A percentile compares a stretch with the other conserved stretches of the same genome.
These are phyloP conservation scores for Apotomis turbidana DNA, from an alignment of 2,888 invertebrate species.

Conservation along the genomic window DNA sequence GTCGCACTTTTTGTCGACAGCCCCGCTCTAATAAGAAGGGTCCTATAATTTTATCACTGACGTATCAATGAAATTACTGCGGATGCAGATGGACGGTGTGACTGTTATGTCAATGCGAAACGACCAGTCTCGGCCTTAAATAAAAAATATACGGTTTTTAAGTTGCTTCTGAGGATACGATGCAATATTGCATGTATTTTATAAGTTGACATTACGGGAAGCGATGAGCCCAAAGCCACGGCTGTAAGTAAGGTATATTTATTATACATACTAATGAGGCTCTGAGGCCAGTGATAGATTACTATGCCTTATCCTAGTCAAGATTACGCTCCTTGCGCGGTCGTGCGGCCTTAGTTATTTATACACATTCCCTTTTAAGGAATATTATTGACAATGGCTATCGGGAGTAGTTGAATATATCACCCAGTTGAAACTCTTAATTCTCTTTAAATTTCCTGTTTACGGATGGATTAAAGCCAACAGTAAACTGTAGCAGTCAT, in stretches of 20 bases:
- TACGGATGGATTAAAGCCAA: no score
- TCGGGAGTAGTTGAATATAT: not conserved
- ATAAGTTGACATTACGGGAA: constrained; percentile 3
- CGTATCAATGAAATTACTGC: not conserved
- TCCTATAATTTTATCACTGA: not conserved
- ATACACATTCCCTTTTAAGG: not conserved
- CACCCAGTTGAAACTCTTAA: no score
- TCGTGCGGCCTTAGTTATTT: constrained; percentile 4
- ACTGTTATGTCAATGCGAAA: no score
- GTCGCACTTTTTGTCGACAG: no score
- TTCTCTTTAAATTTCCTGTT: no score
- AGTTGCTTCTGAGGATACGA: constrained; percentile 5
- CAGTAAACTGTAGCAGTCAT: no score
- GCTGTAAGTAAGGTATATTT: constrained; percentile 31
- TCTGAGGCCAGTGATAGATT: constrained; percentile 27
- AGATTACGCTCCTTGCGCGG: constrained; percentile 24
- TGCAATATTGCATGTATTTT: not conserved
- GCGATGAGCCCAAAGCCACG: constrained; percentile 34
- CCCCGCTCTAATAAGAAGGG: no score
- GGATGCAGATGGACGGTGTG: not conserved
- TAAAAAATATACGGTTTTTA: not conserved
- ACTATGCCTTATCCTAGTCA: constrained; percentile 22
- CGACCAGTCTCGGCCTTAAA: not conserved
- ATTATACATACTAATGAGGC: constrained; percentile 37
- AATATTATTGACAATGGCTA: constrained; percentile 15